Conservation (phyloP, 2,113 vertebrate genomes). For the Callocephalon fimbriatum region DNA sequence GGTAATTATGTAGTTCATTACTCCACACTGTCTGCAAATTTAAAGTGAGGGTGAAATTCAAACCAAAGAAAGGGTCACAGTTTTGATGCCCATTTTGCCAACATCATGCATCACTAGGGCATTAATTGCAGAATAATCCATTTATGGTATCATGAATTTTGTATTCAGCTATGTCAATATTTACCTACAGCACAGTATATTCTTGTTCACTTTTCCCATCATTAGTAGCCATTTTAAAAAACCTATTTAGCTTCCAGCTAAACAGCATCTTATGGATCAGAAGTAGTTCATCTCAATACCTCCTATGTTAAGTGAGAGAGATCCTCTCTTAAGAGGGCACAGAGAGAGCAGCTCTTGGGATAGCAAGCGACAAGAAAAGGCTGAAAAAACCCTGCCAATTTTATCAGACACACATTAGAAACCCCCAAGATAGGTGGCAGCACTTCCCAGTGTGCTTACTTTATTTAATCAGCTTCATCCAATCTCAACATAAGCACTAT, state of each 20-base stretch:
- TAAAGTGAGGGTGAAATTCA: background rate
- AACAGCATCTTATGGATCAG: background rate
- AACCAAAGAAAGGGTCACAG: background rate
- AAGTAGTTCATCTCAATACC: background rate
- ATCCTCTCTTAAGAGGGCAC: background rate
- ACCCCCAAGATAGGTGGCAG: background rate
- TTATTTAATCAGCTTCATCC: background rate
- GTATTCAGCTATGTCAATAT: background rate
- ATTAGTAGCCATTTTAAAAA: background rate
- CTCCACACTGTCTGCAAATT: background rate
- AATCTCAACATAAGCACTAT: background rate
- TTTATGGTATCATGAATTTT: background rate
- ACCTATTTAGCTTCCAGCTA: background rate
- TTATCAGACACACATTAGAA: background rate
- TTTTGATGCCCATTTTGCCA: background rate
- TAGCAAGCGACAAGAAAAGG: background rate
- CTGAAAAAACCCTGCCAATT: rapidly evolving
- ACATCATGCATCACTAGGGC: background rate
- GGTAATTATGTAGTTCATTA: background rate
- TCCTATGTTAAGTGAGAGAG: background rate
- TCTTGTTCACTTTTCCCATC: background rate
- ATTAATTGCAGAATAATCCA: background rate
- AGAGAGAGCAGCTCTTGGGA: background rate
- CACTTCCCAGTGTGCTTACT: background rate
- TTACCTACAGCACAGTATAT: background rate